Conservation (phyloP, 2,113 vertebrate species). For the Prinia subflava region DNA sequence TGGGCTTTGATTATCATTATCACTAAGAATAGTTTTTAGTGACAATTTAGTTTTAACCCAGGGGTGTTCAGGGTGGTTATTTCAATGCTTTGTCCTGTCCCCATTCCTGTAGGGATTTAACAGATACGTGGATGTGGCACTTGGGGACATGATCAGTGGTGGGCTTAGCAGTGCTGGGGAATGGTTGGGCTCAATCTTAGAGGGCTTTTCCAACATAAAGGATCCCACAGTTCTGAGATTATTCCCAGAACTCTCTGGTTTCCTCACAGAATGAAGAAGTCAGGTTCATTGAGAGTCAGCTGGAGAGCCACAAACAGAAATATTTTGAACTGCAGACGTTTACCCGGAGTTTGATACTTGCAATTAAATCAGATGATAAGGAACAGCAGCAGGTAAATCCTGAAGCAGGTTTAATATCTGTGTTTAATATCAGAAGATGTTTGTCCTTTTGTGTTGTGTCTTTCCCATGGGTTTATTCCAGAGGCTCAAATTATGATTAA, state of each 20-base stretch:
- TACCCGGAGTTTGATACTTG: conserved; percentile 87
- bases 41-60: background rate
- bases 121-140: background rate
- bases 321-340: conserved; percentile 89
- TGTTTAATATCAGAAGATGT: background rate
- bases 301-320: conserved; percentile 93
- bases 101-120: background rate
- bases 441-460: background rate
- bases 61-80: background rate
- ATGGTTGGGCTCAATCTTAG: background rate
- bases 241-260: background rate
- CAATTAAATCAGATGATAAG: conserved; percentile 87
- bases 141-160: background rate
- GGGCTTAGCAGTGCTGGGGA: background rate
- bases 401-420: background rate
- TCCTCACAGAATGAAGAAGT: conserved; percentile 90
- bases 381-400: conserved; percentile 88
- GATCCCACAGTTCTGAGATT: background rate
- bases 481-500: background rate
- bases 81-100: background rate
- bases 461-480: background rate
- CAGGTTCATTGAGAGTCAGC: conserved; percentile 89
- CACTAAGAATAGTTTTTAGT: background rate
- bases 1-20: background rate
- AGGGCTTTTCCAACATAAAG: background rate